Conservation (phyloP, 2,888 invertebrate species). For the Epirrhoe alternata region DNA sequence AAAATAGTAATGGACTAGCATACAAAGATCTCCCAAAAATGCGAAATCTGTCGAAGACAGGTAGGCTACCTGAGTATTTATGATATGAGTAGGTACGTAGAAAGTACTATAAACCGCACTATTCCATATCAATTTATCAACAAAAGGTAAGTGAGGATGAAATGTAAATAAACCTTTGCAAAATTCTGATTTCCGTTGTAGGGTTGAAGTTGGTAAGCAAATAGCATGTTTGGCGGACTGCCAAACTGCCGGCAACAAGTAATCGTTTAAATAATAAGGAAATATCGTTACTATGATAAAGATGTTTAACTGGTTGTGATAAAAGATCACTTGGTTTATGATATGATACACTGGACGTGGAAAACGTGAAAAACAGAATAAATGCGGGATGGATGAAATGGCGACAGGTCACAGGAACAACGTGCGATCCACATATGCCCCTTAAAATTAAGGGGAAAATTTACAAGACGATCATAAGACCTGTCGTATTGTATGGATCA, state of each 20-base stretch:
- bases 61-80: no score
- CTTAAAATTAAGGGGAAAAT: no score
- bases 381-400: no score
- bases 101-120: neutral
- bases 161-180: conserved; percentile 14
- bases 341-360: no score
- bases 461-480: no score
- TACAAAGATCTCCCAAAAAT: neutral
- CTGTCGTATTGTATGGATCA: no score
- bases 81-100: neutral
- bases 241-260: conserved; percentile 58
- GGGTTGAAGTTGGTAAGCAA: conserved; percentile 34
- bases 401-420: no score
- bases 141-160: conserved; percentile 2
- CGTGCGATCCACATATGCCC: no score
- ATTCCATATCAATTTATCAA: conserved; percentile 5
- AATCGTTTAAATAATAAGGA: conserved; percentile 45
- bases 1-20: neutral
- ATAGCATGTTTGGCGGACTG: conserved; percentile 46
- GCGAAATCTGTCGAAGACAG: neutral
- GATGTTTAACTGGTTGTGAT: conserved; percentile 1
- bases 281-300: conserved; percentile 40
- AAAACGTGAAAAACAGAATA: no score
- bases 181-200: conserved; percentile 24
- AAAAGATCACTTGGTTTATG: neutral